Base-by-base conservation (phyloP, 1,140 invertebrate species). In the Drosophila melanica region DNA sequence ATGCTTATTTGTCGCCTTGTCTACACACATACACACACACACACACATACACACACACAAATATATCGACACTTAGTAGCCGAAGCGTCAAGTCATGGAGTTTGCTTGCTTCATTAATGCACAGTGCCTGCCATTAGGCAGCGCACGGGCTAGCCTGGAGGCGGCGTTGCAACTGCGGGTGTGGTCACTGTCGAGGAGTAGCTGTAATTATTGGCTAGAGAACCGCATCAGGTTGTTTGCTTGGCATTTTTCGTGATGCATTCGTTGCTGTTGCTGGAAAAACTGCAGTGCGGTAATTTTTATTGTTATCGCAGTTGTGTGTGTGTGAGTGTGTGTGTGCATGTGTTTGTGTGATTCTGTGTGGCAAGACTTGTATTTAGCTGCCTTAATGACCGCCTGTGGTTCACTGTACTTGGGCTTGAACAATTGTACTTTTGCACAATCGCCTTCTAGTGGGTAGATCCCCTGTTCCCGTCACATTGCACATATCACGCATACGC, bases 201-300 rank as follows among this genome's bases (percentile, higher is more conserved):
- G 18, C 42, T 74, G 75, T 87, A 87, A 86, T 86, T 86, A 74
- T 77, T 51, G 75, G 50, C 35, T 66, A 50, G 50, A 78, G 66
- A 81, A 81, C 41, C 75, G 58, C 44, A 64, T 47, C 44, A 12
- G 64, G 48, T 63, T 86, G 53, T 57, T 55, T 55, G n/a, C 14
- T 44, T 59, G 62, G 35, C 51, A 63, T 63, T 58, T 75, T 58
- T 57, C 45, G 51, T 44, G 55, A 42, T 48, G 44, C 48, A 51
- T 16, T 51, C 48, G 48, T 20, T n/a, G 45, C 57, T 23, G 48
- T 20, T n/a, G 45, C 57, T 23, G 7, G 14, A 8, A 35, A 27
- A 57, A 35, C 20, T 44, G 16, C 50, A 39, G n/a, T 59, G 55
- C 44, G 20, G 35, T 64, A 33, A 55, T 55, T 65, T 72, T 53